These are phyloP conservation scores for Tetraneura akinire DNA, from an alignment of 1,140 invertebrate species.

Conservation along the genomic window DNA sequence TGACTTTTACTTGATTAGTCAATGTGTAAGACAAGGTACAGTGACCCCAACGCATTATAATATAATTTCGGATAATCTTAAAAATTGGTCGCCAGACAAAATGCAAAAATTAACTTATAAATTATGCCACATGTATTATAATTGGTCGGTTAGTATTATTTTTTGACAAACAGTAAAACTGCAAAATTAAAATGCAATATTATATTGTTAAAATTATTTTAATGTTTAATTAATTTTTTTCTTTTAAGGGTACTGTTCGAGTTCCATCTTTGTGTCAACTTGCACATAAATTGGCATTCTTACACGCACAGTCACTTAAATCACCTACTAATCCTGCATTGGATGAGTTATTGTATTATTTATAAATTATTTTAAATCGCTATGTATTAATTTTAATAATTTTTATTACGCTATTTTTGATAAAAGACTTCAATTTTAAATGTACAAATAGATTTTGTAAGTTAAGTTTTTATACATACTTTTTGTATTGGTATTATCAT, in stretches of 20 bases:
- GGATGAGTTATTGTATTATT: constrained; percentile 62
- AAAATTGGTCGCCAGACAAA: background rate
- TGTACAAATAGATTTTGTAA: too few species aligned
- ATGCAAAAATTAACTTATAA: background rate
- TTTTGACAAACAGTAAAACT: background rate
- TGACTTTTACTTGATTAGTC: background rate
- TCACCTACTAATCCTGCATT: constrained; percentile 59
- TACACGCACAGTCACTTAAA: constrained; percentile 73
- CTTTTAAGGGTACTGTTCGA: constrained; percentile 69
- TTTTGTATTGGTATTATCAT: too few species aligned
- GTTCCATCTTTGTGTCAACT: constrained; percentile 86
- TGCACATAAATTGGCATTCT: constrained; percentile 82
- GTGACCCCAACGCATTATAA: background rate
- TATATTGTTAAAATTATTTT: too few species aligned
- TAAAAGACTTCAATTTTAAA: too few species aligned
- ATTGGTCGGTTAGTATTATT: constrained; percentile 16
- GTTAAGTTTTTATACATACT: too few species aligned
- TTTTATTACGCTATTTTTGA: too few species aligned
- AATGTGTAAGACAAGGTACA: background rate
- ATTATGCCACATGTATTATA: background rate
- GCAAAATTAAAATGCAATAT: background rate
- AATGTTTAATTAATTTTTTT: background rate
- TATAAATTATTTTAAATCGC: too few species aligned
- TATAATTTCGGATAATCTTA: background rate
- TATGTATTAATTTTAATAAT: too few species aligned